These are phyloP conservation scores for Procavia capensis DNA, from an alignment of 2,113 vertebrate species.

Conservation along the genomic window DNA sequence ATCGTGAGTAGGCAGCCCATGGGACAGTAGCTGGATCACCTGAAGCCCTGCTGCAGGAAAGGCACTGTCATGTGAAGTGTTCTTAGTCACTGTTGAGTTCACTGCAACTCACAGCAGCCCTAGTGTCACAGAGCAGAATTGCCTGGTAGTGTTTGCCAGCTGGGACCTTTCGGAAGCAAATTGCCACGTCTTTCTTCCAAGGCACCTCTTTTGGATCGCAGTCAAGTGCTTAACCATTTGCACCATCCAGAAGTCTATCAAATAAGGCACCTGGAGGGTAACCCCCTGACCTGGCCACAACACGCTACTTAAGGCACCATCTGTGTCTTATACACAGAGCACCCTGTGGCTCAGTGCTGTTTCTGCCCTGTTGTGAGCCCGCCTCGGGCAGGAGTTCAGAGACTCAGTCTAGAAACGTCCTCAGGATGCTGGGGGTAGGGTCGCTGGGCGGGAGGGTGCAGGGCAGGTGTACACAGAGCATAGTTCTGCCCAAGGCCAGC, in stretches of 20 bases:
- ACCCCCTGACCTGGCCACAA: not conserved
- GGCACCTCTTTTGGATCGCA: not conserved
- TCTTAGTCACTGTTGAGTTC: not conserved
- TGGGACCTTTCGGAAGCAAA: not conserved
- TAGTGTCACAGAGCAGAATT: not conserved
- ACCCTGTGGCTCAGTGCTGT: accelerated
- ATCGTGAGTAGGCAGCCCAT: too few species aligned
- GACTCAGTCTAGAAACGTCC: not conserved
- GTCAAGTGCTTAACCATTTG: not conserved
- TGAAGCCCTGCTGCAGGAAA: accelerated
- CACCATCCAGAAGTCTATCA: not conserved
- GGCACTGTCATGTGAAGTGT: accelerated
- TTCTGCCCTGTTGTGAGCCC: not conserved
- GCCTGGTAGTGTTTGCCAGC: not conserved
- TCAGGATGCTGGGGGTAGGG: not conserved
- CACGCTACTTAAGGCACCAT: accelerated
- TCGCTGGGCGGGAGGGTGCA: not conserved
- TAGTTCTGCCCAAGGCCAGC: not conserved
- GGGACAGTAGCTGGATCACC: too few species aligned
- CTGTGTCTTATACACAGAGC: too few species aligned
- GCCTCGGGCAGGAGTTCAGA: not conserved
- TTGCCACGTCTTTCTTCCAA: not conserved
- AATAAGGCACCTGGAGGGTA: accelerated
- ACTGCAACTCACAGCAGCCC: too few species aligned
- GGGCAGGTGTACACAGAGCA: too few species aligned